Conservation (phyloP, 2,888 invertebrate species). For the Torymus auratus region DNA sequence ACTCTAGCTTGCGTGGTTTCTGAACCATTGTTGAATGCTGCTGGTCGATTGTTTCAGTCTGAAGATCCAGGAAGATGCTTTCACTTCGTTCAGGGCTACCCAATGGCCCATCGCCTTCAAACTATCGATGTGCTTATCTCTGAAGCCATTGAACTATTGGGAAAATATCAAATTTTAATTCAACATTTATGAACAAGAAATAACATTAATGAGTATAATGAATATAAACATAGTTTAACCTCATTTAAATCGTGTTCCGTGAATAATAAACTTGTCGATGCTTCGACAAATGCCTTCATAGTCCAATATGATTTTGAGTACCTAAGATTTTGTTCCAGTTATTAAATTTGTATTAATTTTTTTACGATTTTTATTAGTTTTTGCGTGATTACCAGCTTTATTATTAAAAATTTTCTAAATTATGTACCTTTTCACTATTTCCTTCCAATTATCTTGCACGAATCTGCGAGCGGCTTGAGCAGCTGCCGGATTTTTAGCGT, state of each 20-base stretch:
- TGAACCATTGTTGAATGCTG: slow-evolving; percentile 63
- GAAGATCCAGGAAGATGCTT: slow-evolving; percentile 66
- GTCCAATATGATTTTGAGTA: slow-evolving; percentile 66
- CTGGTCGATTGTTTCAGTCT: slow-evolving; percentile 66
- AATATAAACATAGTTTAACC: slow-evolving; percentile 61
- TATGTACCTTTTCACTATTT: slow-evolving; percentile 66
- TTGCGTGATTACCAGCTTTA: neutral
- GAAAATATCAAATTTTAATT: neutral
- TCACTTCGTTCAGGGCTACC: slow-evolving; percentile 68
- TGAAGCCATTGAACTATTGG: slow-evolving; percentile 68
- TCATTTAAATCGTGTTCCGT: slow-evolving; percentile 68
- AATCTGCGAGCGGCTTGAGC: slow-evolving; percentile 68
- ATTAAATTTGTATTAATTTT: slow-evolving; percentile 10
- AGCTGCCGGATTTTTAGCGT: slow-evolving; percentile 69
- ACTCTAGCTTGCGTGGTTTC: slow-evolving; percentile 37
- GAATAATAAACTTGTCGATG: slow-evolving; percentile 66
- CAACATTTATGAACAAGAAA: neutral
- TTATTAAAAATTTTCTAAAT: neutral
- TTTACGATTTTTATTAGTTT: neutral
- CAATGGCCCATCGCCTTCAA: slow-evolving; percentile 62
- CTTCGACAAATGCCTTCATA: slow-evolving; percentile 66
- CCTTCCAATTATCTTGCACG: slow-evolving; percentile 68
- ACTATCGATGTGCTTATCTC: slow-evolving; percentile 66
- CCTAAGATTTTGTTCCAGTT: slow-evolving; percentile 57
- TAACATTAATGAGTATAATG: neutral